Evolutionary conservation across 2,797 vertebrate species (phyloP).

Genomic region (Orientallactaga sibirica): DNA sequence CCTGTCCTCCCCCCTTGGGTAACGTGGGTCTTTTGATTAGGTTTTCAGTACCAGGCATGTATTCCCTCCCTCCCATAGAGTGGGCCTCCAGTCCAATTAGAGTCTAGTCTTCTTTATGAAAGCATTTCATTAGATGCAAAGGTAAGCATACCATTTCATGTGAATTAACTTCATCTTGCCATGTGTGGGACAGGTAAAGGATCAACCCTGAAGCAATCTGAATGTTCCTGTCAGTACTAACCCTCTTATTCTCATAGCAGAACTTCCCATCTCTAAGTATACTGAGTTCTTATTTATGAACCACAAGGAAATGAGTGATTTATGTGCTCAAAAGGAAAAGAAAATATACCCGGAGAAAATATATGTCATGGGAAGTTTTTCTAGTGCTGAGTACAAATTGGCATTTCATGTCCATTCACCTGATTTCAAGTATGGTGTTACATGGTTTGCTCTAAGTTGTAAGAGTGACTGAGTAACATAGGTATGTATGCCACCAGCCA

Average conservation of each 20-base stretch:
- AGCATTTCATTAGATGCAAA: slow-evolving; percentile 65
- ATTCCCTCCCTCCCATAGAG: no score
- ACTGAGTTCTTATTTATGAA: slow-evolving; percentile 43
- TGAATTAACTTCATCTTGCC: slow-evolving; percentile 58
- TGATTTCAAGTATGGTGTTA: slow-evolving; percentile 34
- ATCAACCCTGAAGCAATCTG: slow-evolving; percentile 35
- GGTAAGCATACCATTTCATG: slow-evolving; percentile 58
- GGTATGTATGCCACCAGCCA: neutral
- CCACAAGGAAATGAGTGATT: slow-evolving; percentile 53
- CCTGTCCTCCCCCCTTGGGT: no score
- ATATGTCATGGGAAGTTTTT: slow-evolving; percentile 56
- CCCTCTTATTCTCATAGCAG: neutral
- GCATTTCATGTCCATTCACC: slow-evolving; percentile 1
- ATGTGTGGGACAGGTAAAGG: slow-evolving; percentile 12
- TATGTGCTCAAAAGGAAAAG: slow-evolving; percentile 47
- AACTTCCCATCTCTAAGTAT: slow-evolving; percentile 22
- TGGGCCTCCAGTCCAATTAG: no score
- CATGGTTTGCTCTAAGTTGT: neutral
- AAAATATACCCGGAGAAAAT: slow-evolving; percentile 25
- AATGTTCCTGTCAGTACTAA: slow-evolving; percentile 44
- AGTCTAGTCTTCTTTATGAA: slow-evolving; percentile 59
- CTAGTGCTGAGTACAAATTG: slow-evolving; percentile 54
- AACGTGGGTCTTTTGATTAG: no score
- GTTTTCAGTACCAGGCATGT: no score
- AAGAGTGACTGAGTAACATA: neutral